Evolutionary conservation across 2,113 vertebrate genomes (phyloP).

Genomic region (Porphyrio hochstetteri): DNA sequence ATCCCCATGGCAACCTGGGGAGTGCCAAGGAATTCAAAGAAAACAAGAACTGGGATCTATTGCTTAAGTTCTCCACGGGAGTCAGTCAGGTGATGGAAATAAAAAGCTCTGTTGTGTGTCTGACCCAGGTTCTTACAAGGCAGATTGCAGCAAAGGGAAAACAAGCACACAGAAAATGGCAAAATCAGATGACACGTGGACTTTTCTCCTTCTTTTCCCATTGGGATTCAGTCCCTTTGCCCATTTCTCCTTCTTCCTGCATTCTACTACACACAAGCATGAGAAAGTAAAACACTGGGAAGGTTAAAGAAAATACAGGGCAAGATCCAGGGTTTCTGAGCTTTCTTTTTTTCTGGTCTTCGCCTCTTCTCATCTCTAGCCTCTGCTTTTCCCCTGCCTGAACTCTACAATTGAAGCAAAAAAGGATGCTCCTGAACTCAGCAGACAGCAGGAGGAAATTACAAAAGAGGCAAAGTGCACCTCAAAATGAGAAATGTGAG

Average conservation of each 20-base stretch:
- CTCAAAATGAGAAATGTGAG: neutral
- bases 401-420: neutral
- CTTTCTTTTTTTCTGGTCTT: neutral
- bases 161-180: constrained; percentile 13
- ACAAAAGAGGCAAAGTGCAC: neutral
- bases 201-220: constrained; percentile 3
- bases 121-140: constrained; percentile 21
- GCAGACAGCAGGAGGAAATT: neutral
- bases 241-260: neutral
- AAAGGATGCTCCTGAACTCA: neutral
- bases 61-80: constrained; percentile 48
- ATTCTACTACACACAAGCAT: neutral
- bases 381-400: neutral
- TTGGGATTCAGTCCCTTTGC: neutral
- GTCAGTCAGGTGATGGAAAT: constrained; percentile 58
- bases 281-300: neutral
- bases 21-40: constrained; percentile 47
- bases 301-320: neutral
- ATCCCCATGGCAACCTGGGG: constrained; percentile 3
- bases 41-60: constrained; percentile 44
- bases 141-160: constrained; percentile 10
- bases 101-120: constrained; percentile 8
- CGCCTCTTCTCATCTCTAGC: neutral
- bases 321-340: neutral
- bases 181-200: neutral